Base-by-base conservation (phyloP, 2,113 vertebrate genomes). In the Trinectes maculatus region DNA sequence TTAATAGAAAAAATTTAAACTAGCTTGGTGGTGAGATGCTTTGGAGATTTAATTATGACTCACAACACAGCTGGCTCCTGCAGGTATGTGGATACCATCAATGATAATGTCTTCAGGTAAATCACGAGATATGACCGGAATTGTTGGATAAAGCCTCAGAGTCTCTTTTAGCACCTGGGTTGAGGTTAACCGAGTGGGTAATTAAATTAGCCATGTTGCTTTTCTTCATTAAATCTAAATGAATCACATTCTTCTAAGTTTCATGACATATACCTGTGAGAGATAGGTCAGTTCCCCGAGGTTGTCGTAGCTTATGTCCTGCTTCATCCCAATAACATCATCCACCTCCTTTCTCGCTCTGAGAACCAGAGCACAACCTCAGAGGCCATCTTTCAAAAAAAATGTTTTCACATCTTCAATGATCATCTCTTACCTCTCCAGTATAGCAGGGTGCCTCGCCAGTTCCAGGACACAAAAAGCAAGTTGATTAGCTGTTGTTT, bases 141-240 rank as follows among this genome's bases (percentile, higher is more conserved):
- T 85, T 0, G 93, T 91, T 0, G 96, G 94, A 44, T 97, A 98
- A 1, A 98, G 21, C 64, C 96, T 89, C 68, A 98, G 91, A 0
- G 93, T 93, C 83, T 98, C 96, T 80, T 97, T 98, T 43, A 98
- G 82, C 44, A 98, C 92, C 96, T 98, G 48, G 8, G 8, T 0
- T 5, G 6, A 21, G 3, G 31, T 25, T 3, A n/a, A 48, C 1
- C 29, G 25, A 1, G 10, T n/a, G 1, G 10, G 2, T 48, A 13
- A 61, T 4, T n/a, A 3, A 12, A 37, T 37, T 5, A 16, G 11
- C 5, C 37, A 40, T 12, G 5, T 16, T 4, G 15, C 12, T 8
- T 31, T 31, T 31, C 8, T 8, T 31, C 29, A 31, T 31, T 31
- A 31, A 31, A 31, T 8, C 29, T 5, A 66, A 29, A 8, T 19